Percentiles rank a stretch among this genome's conserved stretches.
Evolutionary conservation across 2,113 vertebrate species (phyloP).

Genomic region (Heptranchias perlo): DNA sequence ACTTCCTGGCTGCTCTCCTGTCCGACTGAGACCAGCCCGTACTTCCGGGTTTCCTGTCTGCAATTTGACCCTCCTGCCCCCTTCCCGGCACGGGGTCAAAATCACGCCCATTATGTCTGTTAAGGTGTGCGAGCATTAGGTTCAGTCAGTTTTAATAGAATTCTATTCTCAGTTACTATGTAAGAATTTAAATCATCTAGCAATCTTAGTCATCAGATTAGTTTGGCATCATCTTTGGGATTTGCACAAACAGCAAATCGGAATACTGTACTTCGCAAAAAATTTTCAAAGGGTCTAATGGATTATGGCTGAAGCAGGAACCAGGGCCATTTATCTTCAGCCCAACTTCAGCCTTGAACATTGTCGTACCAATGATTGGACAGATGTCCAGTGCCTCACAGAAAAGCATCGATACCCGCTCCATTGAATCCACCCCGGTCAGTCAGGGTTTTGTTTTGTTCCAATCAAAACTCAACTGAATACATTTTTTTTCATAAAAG

Average conservation of each 20-base stretch:
- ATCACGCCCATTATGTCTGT: not conserved
- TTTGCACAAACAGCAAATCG: not conserved
- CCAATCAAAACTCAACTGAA: not conserved
- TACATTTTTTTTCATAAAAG: not conserved
- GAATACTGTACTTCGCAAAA: not conserved
- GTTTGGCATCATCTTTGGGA: not conserved
- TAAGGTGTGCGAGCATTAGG: not conserved
- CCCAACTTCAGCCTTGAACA: not conserved
- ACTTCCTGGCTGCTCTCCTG: no score
- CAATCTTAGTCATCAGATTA: not conserved
- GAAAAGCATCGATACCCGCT: not conserved
- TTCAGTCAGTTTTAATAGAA: not conserved
- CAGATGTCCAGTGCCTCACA: no score
- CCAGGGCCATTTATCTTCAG: not conserved
- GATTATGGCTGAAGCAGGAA: not conserved
- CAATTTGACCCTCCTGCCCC: no score
- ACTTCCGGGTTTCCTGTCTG: no score
- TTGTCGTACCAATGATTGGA: not conserved
- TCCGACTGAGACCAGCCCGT: no score
- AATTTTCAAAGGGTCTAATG: not conserved
- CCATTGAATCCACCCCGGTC: not conserved
- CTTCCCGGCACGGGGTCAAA: no score
- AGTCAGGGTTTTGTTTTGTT: not conserved
- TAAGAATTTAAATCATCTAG: not conserved
- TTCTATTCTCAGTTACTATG: not conserved